Conservation (phyloP, 2,888 invertebrate genomes). For the Tridacna gigas region DNA sequence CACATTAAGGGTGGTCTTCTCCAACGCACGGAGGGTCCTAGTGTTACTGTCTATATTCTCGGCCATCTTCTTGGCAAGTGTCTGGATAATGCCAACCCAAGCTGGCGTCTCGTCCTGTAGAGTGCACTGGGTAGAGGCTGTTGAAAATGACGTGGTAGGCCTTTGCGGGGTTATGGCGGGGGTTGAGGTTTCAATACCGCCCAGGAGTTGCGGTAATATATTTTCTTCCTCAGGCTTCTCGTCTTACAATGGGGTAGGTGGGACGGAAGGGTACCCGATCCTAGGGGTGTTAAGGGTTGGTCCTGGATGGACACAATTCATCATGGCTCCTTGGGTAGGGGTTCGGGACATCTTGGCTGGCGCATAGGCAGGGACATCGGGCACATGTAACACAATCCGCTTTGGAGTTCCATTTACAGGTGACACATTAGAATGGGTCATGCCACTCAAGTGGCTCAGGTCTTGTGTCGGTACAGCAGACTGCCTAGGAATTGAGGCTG, state of each 20-base stretch:
- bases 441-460: background rate
- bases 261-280: background rate
- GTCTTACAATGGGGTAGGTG: background rate
- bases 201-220: conserved; percentile 8
- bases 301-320: background rate
- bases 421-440: background rate
- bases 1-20: background rate
- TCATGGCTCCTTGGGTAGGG: background rate
- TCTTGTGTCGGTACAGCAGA: background rate
- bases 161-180: background rate
- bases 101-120: background rate
- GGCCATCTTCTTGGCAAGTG: background rate
- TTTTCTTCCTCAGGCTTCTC: conserved; percentile 4
- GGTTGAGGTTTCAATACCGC: background rate
- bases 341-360: background rate
- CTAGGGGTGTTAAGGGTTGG: conserved; percentile 9
- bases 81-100: background rate
- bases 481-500: background rate
- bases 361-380: background rate
- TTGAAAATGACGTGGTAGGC: background rate
- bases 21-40: background rate
- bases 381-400: background rate
- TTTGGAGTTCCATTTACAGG: background rate
- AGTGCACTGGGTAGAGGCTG: background rate
- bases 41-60: background rate